A percentile compares a stretch with the other conserved stretches of the same genome.
These are phyloP conservation scores for Scophthalmus maximus DNA, from an alignment of 2,113 vertebrate genomes.

Conservation along the genomic window DNA sequence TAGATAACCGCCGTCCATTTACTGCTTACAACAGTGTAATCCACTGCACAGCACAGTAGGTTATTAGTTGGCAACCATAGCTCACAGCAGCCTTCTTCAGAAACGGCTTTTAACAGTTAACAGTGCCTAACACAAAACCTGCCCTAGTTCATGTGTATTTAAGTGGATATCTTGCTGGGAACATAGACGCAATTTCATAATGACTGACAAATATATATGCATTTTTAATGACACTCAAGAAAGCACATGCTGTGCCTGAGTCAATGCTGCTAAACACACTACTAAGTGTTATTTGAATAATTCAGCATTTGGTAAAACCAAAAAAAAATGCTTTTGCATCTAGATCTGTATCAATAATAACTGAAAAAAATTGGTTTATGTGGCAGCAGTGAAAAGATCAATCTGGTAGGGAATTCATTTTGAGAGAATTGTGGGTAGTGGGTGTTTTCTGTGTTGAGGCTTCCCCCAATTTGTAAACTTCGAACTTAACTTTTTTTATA, in stretches of 20 bases:
- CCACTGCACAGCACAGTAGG: background rate
- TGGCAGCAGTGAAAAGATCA: background rate
- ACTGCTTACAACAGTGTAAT: too few species aligned
- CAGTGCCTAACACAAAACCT: background rate
- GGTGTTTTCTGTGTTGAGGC: background rate
- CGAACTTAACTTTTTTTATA: background rate
- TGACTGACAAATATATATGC: background rate
- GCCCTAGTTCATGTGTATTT: background rate
- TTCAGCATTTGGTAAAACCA: background rate
- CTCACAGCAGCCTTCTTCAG: background rate
- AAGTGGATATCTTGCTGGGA: background rate
- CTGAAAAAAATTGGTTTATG: background rate
- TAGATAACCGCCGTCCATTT: background rate
- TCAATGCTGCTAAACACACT: background rate
- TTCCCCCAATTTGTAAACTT: background rate
- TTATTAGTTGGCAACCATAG: background rate
- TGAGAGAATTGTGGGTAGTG: background rate
- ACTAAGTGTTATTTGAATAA: background rate
- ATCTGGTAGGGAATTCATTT: background rate
- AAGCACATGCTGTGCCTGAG: background rate
- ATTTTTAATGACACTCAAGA: background rate
- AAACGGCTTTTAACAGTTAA: background rate
- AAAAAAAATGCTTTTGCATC: background rate
- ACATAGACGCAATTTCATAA: background rate
- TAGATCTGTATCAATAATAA: background rate